Evolutionary conservation across 2,888 invertebrate species (phyloP).

Genomic region (Clivina fossor): DNA sequence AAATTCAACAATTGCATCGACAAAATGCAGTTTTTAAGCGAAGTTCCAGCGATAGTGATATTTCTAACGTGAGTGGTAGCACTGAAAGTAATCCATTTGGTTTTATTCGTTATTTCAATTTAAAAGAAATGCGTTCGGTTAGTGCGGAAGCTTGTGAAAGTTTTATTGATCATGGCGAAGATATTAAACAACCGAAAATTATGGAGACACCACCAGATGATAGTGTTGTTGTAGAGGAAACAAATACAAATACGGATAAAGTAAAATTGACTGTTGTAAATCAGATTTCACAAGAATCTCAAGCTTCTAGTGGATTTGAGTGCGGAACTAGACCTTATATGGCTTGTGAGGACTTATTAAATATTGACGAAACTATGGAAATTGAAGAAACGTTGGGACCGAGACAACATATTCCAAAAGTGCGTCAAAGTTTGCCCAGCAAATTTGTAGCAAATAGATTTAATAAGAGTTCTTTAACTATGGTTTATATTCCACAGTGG

Average conservation of each 20-base stretch:
- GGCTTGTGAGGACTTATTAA: conserved; percentile 69
- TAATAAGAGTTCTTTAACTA: conserved; percentile 57
- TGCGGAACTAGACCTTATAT: conserved; percentile 58
- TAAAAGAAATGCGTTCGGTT: conserved; percentile 48
- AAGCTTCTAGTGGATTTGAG: conserved; percentile 61
- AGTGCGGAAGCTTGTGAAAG: conserved; percentile 54
- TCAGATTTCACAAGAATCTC: conserved; percentile 65
- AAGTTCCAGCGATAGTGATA: conserved; percentile 51
- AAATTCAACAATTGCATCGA: conserved; percentile 57
- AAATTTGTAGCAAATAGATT: conserved; percentile 63
- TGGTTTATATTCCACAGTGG: conserved; percentile 60
- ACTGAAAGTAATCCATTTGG: conserved; percentile 66
- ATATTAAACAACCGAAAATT: conserved; percentile 40
- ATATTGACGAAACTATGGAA: conserved; percentile 63
- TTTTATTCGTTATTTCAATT: conserved; percentile 66
- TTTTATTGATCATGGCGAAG: conserved; percentile 56
- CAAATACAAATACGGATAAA: conserved; percentile 11
- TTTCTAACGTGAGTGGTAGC: conserved; percentile 57
- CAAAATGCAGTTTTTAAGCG: conserved; percentile 60
- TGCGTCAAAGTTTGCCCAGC: conserved; percentile 69
- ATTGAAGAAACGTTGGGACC: conserved; percentile 51
- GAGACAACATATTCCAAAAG: conserved; percentile 47
- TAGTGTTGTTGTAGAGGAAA: conserved; percentile 38
- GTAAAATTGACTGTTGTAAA: conserved; percentile 39
- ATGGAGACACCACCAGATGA: conserved; percentile 33